Evolutionary conservation across 2,113 vertebrate genomes (phyloP), one percentile per base, ranked within the genome.

Genomic region (Ia io): DNA sequence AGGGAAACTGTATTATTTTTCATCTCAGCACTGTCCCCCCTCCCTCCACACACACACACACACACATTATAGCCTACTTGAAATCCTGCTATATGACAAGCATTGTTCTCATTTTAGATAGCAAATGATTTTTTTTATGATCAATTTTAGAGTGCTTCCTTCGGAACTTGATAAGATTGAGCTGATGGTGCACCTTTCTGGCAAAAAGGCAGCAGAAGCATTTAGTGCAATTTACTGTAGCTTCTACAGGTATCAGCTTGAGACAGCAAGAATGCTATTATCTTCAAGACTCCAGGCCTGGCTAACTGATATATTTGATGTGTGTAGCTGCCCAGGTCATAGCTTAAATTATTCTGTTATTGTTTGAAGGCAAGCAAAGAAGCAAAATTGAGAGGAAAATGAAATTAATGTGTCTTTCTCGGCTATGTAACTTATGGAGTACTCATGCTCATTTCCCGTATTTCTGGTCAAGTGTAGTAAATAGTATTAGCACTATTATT

Each of bases 211-310:
- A 18, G 82, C 90, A 95, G 88, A 92, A 95, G 80, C 96, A 94
- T 96, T 97, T 97, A 96, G 95, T 94, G 93, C 92, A 97, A 95
- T 97, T 97, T 94, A 93, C 90, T 88, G 56, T 82, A 67, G 80
- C 90, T 94, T 96, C 97, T 93, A 90, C n/a, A 65, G 80, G 59
- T 90, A 97, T 22, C 93, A 96, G 90, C 76, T 92, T 42, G 67
- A 95, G 73, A 88, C 53, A 82, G 92, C 87, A 93, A 95, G 93
- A 94, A 96, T 93, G 85, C 89, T 85, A 95, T 96, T 97, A 84
- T 95, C 90, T 82, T 94, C 67, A 56, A 42, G 65, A 79, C 61
- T 77, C 47, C 65, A 94, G 28, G 63, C 69, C 84, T 85, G 42
- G 35, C 35, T 93, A 79, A 89, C 40, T 63, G 94, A 93, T 94